These are phyloP conservation scores for Choreutis nemorana DNA, from an alignment of 2,888 invertebrate species.

Conservation along the genomic window DNA sequence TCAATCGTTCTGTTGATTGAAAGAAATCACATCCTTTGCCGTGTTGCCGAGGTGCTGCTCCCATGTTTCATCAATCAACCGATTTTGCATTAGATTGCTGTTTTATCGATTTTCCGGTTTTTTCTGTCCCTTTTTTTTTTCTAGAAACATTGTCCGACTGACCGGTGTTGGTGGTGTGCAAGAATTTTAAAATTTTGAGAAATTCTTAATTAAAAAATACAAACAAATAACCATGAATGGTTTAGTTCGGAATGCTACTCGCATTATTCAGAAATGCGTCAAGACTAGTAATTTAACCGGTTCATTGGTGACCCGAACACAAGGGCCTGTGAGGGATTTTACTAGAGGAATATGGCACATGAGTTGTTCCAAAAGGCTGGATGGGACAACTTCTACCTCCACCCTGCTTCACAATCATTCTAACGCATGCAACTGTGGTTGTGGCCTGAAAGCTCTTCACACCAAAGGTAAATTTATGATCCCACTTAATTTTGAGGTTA, in stretches of 20 bases:
- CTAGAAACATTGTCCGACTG: too few species aligned
- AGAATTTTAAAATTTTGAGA: too few species aligned
- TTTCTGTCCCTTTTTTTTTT: too few species aligned
- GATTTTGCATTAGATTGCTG: too few species aligned
- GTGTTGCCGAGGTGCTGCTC: too few species aligned
- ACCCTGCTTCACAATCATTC: constrained; percentile 63
- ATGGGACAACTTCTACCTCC: constrained; percentile 30
- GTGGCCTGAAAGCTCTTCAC: constrained; percentile 69
- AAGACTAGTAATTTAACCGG: constrained; percentile 38
- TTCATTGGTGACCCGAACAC: constrained; percentile 40
- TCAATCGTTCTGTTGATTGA: too few species aligned
- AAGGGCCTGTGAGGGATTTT: constrained; percentile 65
- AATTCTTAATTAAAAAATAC: too few species aligned
- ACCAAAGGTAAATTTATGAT: constrained; percentile 69
- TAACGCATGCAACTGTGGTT: constrained; percentile 74
- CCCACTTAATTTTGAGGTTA: constrained; percentile 28
- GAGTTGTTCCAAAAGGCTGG: constrained; percentile 56
- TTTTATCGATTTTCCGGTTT: too few species aligned
- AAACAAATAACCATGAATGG: constrained; percentile 74
- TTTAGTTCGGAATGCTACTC: constrained; percentile 69
- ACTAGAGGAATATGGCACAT: constrained; percentile 79
- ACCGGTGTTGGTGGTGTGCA: too few species aligned
- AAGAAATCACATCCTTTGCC: too few species aligned
- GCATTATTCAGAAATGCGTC: constrained; percentile 46
- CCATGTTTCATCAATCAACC: too few species aligned